These are phyloP conservation scores for Bicyclus anynana DNA, from an alignment of 1,140 invertebrate species.

Conservation along the genomic window DNA sequence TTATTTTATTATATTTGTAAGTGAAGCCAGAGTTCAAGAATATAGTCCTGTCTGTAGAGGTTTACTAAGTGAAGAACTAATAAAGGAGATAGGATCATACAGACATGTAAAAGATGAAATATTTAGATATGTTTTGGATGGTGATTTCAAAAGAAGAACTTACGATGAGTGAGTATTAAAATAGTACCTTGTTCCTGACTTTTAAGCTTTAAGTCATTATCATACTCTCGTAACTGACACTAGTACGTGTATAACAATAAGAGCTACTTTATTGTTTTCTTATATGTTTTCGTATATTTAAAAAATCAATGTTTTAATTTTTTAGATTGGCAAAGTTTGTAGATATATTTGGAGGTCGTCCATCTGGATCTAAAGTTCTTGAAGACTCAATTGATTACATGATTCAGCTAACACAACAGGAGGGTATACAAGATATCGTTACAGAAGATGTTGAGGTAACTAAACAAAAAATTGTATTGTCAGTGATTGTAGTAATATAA, in stretches of 20 bases:
- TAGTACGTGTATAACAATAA: no score
- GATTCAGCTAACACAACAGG: conserved; percentile 74
- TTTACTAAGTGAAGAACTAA: conserved; percentile 36
- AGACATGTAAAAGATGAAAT: conserved; percentile 37
- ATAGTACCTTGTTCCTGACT: neutral
- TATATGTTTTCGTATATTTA: no score
- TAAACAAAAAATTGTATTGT: no score
- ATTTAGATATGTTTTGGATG: conserved; percentile 39
- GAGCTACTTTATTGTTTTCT: no score
- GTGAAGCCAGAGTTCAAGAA: conserved; percentile 37
- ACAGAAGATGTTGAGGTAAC: conserved; percentile 64
- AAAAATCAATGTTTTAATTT: conserved; percentile 19
- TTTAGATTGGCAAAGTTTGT: conserved; percentile 82
- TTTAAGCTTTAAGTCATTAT: no score
- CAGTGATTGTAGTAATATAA: no score
- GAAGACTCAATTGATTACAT: conserved; percentile 87
- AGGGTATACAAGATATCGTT: conserved; percentile 46
- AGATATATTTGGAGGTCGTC: conserved; percentile 84
- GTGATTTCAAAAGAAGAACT: conserved; percentile 40
- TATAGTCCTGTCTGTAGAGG: conserved; percentile 27
- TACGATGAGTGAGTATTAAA: conserved; percentile 33
- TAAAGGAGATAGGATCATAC: conserved; percentile 41
- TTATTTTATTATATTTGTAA: conserved; percentile 36
- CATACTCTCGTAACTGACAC: no score
- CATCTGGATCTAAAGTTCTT: conserved; percentile 81